phyloP scores from a whole-genome alignment of 2,888 invertebrate genomes.

The Iphiclides podalirius region DNA sequence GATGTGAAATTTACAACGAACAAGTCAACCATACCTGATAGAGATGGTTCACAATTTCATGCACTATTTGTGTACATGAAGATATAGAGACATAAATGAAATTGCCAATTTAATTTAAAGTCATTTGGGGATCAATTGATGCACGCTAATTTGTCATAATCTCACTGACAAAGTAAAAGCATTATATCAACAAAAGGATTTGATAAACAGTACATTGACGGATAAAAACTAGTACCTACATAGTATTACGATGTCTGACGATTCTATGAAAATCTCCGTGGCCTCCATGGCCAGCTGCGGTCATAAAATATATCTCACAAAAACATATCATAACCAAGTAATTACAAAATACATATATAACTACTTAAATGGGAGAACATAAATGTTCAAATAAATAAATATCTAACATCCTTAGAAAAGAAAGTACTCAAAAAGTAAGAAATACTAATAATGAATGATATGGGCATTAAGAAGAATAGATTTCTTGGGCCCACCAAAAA shows the following conservation, averaged over 20 bases:
- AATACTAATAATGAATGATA: neutral
- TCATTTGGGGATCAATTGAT: neutral
- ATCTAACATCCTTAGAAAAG: neutral
- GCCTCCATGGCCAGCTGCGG: constrained; percentile 54
- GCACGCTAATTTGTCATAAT: constrained; percentile 2
- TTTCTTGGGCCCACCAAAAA: too few relatives aligned
- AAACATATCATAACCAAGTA: constrained; percentile 31
- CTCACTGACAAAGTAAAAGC: constrained; percentile 5
- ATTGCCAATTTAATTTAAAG: neutral
- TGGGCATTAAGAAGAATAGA: neutral
- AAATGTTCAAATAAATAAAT: neutral
- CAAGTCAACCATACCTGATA: constrained; percentile 20
- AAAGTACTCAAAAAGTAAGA: neutral
- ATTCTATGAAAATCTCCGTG: constrained; percentile 36
- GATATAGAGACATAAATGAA: constrained; percentile 1
- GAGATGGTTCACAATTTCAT: constrained; percentile 15
- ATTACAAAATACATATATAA: constrained; percentile 14
- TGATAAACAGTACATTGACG: constrained; percentile 35
- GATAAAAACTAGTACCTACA: constrained; percentile 50
- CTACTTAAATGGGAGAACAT: neutral
- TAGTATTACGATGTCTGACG: constrained; percentile 47
- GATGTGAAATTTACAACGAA: constrained; percentile 14
- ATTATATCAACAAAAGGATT: constrained; percentile 6
- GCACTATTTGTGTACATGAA: constrained; percentile 23
- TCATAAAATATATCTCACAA: constrained; percentile 52